These are phyloP conservation scores for Cephus runcator DNA, from an alignment of 2,888 invertebrate genomes.

Conservation along the genomic window DNA sequence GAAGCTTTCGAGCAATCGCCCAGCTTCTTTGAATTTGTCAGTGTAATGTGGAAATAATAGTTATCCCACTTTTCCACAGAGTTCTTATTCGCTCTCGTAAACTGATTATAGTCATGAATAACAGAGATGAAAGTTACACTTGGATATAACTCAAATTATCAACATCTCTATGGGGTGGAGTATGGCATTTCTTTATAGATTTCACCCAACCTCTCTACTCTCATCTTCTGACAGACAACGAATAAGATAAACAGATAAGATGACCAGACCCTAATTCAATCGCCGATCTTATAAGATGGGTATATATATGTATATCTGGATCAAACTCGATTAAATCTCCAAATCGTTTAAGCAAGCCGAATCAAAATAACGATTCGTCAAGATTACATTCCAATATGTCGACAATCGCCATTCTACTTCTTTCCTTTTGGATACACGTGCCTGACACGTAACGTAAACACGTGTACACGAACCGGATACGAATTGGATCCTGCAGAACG, in stretches of 20 bases:
- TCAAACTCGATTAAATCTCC: background rate
- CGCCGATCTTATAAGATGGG: background rate
- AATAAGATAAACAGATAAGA: background rate
- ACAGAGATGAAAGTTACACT: conserved; percentile 16
- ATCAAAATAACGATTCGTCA: background rate
- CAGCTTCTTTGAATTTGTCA: background rate
- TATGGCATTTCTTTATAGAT: background rate
- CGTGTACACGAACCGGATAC: background rate
- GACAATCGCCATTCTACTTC: background rate
- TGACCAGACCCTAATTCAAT: background rate
- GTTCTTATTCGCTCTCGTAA: conserved; percentile 18
- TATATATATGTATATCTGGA: background rate
- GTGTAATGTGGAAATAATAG: background rate
- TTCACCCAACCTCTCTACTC: background rate
- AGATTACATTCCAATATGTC: background rate
- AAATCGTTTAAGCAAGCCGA: background rate
- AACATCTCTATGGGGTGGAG: background rate
- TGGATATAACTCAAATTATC: background rate
- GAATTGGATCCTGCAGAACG: background rate
- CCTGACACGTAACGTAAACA: background rate
- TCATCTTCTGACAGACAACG: background rate
- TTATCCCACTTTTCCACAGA: background rate
- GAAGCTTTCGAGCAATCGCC: background rate
- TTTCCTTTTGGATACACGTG: background rate
- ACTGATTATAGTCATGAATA: conserved; percentile 39